Evolutionary conservation across 2,113 vertebrate genomes (phyloP).

Genomic region (Zonotrichia leucophrys): DNA sequence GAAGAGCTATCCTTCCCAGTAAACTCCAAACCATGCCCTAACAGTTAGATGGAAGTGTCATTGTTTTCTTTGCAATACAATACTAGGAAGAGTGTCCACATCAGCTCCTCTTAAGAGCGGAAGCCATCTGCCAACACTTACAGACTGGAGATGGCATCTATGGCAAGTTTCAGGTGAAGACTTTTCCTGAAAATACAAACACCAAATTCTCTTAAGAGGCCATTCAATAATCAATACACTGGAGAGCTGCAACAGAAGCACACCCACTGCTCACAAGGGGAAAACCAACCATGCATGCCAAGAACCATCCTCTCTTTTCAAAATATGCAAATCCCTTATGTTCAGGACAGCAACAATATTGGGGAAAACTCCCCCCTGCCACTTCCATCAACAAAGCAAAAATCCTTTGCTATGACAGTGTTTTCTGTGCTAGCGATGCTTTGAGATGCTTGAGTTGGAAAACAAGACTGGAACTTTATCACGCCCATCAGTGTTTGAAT

Average conservation of each 20-base stretch:
- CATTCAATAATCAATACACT: neutral
- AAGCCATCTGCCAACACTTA: conserved; percentile 58
- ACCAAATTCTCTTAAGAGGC: neutral
- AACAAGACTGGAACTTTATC: neutral
- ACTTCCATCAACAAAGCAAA: neutral
- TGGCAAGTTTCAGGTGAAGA: conserved; percentile 36
- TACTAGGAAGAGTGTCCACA: conserved; percentile 61
- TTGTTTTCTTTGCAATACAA: conserved; percentile 65
- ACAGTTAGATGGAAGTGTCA: neutral
- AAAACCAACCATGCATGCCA: neutral
- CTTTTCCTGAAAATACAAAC: conserved; percentile 8
- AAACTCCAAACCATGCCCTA: neutral
- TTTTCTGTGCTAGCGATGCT: neutral
- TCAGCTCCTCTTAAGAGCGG: conserved; percentile 36
- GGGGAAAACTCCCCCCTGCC: neutral
- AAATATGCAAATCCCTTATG: neutral
- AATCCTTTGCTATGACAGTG: neutral
- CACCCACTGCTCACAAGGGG: neutral
- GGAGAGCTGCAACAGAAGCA: neutral
- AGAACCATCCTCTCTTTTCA: neutral
- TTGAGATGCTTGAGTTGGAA: rapidly evolving
- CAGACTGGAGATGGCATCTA: conserved; percentile 26
- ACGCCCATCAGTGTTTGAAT: neutral
- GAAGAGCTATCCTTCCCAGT: neutral
- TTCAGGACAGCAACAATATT: neutral